phyloP scores from a whole-genome alignment of 1,140 invertebrate species.

The Temnothorax nylanderi region DNA sequence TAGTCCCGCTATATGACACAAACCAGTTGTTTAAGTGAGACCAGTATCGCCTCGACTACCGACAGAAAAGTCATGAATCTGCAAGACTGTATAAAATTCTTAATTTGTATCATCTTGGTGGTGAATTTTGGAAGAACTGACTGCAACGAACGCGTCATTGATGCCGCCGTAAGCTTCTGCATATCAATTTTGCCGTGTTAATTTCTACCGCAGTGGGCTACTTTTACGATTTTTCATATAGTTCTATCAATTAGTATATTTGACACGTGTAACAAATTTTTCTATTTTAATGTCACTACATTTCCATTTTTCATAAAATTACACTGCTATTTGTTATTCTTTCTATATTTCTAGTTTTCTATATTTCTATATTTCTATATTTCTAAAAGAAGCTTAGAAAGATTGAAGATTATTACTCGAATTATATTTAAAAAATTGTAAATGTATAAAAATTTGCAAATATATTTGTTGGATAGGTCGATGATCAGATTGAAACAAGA shows the following conservation, averaged over 20 bases:
- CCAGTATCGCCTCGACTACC: constrained; percentile 63
- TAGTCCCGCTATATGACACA: constrained; percentile 74
- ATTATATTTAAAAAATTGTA: background rate
- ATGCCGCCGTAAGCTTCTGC: constrained; percentile 48
- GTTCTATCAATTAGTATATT: background rate
- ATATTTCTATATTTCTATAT: too few relatives aligned
- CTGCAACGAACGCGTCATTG: constrained; percentile 5
- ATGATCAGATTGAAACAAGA: constrained; percentile 49
- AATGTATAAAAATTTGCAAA: background rate
- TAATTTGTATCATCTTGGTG: constrained; percentile 73
- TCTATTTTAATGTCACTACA: background rate
- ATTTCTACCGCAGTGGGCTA: background rate
- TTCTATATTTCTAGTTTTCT: background rate
- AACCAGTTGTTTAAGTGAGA: constrained; percentile 62
- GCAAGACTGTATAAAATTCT: constrained; percentile 76
- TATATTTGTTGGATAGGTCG: constrained; percentile 18
- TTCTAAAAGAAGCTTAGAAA: background rate
- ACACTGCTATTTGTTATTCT: background rate
- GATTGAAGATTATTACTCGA: background rate
- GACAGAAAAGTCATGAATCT: constrained; percentile 80
- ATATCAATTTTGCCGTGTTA: background rate
- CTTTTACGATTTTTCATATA: background rate
- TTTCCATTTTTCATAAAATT: background rate
- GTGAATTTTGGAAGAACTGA: constrained; percentile 19
- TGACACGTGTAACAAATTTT: background rate